Evolutionary conservation across 2,797 vertebrate genomes (phyloP).

Genomic region (Eulemur mongoz): DNA sequence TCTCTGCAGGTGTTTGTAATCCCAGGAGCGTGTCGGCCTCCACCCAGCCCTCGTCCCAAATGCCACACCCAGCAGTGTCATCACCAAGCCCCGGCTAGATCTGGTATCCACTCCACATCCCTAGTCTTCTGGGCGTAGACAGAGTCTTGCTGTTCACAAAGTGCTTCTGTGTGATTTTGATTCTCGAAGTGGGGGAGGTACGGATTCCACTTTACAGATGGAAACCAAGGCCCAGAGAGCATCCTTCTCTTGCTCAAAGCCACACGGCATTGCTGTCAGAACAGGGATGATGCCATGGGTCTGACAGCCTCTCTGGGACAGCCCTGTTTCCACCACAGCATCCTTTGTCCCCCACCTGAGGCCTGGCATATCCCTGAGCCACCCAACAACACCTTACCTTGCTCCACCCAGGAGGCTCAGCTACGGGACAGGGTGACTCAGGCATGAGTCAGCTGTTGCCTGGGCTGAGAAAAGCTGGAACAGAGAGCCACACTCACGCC

Average conservation of each 20-base stretch:
- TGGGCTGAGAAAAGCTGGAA: not conserved
- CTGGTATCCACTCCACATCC: accelerated
- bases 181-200: accelerated
- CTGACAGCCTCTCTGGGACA: not conserved
- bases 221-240: not conserved
- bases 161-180: accelerated
- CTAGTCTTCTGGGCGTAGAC: no score
- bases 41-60: not conserved
- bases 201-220: not conserved
- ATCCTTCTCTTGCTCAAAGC: not conserved
- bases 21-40: not conserved
- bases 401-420: not conserved
- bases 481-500: not conserved
- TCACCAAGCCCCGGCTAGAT: no score
- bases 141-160: not conserved
- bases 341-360: not conserved
- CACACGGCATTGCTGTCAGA: not conserved
- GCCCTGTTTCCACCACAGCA: accelerated
- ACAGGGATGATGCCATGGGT: accelerated
- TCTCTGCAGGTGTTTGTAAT: not conserved
- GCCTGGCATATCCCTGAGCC: not conserved
- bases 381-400: not conserved
- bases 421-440: not conserved
- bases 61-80: not conserved
- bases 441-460: not conserved